phyloP scores from a whole-genome alignment of 2,888 invertebrate genomes.

The Clivina fossor region DNA sequence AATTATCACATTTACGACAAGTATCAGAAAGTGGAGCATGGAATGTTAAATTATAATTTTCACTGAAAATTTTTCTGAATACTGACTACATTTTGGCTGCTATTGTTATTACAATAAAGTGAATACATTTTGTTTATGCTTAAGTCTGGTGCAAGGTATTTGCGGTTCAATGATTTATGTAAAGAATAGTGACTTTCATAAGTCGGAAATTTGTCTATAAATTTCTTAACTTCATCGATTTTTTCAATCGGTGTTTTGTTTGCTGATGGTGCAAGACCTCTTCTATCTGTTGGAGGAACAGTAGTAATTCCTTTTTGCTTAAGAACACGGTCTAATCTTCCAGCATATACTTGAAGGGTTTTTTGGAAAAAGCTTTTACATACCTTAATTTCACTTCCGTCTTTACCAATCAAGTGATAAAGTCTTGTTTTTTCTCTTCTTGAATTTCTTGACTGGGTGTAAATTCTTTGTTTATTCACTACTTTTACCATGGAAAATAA shows the following conservation, averaged over 20 bases:
- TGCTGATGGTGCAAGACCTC: constrained; percentile 18
- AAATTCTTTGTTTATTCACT: no score
- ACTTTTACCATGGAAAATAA: no score
- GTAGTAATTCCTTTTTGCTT: constrained; percentile 4
- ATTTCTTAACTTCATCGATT: constrained; percentile 15
- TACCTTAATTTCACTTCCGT: constrained; percentile 13
- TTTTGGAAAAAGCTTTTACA: constrained; percentile 15
- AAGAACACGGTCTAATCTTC: constrained; percentile 3
- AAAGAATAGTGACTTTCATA: constrained; percentile 9
- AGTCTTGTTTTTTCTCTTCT: no score
- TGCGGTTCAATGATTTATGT: constrained; percentile 14
- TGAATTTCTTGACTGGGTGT: no score
- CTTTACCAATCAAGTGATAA: no score
- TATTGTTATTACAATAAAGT: constrained; percentile 15
- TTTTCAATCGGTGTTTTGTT: constrained; percentile 14
- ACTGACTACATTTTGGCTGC: constrained; percentile 15
- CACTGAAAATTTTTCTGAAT: constrained; percentile 6
- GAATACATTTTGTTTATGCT: constrained; percentile 18
- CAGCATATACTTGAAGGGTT: constrained; percentile 5
- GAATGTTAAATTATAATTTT: constrained; percentile 3
- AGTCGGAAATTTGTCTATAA: constrained; percentile 14
- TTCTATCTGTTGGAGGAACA: constrained; percentile 11
- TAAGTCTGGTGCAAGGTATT: constrained; percentile 15
- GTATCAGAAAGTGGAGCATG: constrained; percentile 3
- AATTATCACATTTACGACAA: constrained; percentile 7